Evolutionary conservation across 2,113 vertebrate species (phyloP), one percentile per base, ranked within the genome.

Genomic region (Brachyistius frenatus): DNA sequence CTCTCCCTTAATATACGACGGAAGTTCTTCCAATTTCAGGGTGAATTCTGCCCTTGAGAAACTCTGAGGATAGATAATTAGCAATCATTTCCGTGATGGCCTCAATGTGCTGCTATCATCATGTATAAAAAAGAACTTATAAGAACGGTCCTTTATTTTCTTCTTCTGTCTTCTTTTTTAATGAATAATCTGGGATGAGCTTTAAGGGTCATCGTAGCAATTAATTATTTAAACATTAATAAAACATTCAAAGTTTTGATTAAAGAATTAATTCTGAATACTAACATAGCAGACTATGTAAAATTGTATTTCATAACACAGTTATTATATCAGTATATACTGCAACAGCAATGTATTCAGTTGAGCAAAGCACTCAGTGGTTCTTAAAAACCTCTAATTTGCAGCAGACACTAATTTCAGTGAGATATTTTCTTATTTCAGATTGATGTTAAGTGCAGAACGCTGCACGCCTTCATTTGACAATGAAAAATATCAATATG

Each of bases 11-110:
- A 65, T 44, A 10, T 49, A 61, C 14, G 10, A 50, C 30, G n/a
- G 39, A 49, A 1, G n/a, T 23, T 63, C 76, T 62, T 13, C 10
- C 39, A 14, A 72, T 73, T 49, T 72, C 23, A 64, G 35, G 14
- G 41, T 3, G 8, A 56, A 2, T 70, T 62, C n/a, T 60, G 10
- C 36, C 4, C 7, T 32, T 16, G 1, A 61, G 8, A 56, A 6
- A 46, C 49, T 70, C n/a, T 5, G 30, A 30, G 53, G 64, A 61
- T 9, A 37, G n/a, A 58, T 23, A 50, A 3, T 5, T 67, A 30
- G 14, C 68, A 54, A 14, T 65, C 56, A 78, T 11, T 14, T 44
- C 36, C 39, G n/a, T 36, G 7, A n/a, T 62, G 49, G 56, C 53
- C 41, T 0, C 47, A n/a, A 31, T 57, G 67, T 52, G 52, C 61